These are phyloP conservation scores for Agapetus fuscipes DNA, from an alignment of 2,888 invertebrate species.

Conservation along the genomic window DNA sequence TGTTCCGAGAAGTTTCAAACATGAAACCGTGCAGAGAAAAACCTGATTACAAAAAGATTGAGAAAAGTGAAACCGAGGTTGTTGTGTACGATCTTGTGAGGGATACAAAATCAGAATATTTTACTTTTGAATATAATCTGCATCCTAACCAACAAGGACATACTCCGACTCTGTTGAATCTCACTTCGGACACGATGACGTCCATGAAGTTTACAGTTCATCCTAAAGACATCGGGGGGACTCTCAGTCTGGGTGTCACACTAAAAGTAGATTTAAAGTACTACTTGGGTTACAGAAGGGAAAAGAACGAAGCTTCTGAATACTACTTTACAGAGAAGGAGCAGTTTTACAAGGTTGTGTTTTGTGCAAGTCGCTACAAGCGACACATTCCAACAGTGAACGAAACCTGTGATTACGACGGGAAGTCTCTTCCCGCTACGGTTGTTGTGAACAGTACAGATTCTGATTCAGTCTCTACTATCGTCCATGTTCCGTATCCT, in stretches of 20 bases:
- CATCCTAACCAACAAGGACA: constrained; percentile 53
- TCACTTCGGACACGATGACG: constrained; percentile 54
- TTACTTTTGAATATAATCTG: constrained; percentile 65
- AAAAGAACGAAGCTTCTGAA: constrained; percentile 26
- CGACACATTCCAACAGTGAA: constrained; percentile 52
- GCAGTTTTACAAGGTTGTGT: constrained; percentile 46
- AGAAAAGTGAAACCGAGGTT: constrained; percentile 28
- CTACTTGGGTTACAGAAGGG: constrained; percentile 39
- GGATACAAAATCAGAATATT: constrained; percentile 62
- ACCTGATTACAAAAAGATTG: constrained; percentile 26
- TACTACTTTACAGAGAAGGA: constrained; percentile 36
- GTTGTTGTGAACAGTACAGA: constrained; percentile 56
- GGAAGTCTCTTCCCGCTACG: constrained; percentile 43
- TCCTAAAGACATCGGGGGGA: constrained; percentile 72
- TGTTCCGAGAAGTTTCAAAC: constrained; percentile 2
- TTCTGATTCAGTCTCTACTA: constrained; percentile 50
- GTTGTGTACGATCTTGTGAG: constrained; percentile 33
- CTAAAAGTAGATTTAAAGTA: constrained; percentile 51
- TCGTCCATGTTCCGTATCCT: constrained; percentile 68
- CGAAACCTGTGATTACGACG: constrained; percentile 49
- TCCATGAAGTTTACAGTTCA: constrained; percentile 61
- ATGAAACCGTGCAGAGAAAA: constrained; percentile 18
- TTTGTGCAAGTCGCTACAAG: constrained; percentile 51
- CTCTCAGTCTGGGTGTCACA: constrained; percentile 60
- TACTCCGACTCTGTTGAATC: constrained; percentile 54